Evolutionary conservation across 2,113 vertebrate genomes (phyloP).

Genomic region (Oncorhynchus tshawytscha): DNA sequence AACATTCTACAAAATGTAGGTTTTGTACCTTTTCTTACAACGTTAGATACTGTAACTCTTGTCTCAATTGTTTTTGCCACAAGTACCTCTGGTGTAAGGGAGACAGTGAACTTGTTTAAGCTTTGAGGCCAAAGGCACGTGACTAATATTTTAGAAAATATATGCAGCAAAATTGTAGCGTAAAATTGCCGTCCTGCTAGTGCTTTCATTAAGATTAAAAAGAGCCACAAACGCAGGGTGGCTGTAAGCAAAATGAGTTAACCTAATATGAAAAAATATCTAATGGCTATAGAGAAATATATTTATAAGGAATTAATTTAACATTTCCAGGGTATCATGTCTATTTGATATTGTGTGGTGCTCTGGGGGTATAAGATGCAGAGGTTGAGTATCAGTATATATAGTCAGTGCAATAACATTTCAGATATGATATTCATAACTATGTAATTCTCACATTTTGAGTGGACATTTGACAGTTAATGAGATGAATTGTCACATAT

Average conservation of each 20-base stretch:
- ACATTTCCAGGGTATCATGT: slow-evolving; percentile 21
- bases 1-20: no score
- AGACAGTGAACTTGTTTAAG: slow-evolving; percentile 33
- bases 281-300: slow-evolving; percentile 43
- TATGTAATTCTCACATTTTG: slow-evolving; percentile 53
- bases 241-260: slow-evolving; percentile 39
- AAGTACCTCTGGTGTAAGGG: neutral
- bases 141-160: slow-evolving; percentile 51
- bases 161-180: slow-evolving; percentile 53
- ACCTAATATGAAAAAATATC: slow-evolving; percentile 33
- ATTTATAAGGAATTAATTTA: slow-evolving; percentile 64
- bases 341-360: slow-evolving; percentile 26
- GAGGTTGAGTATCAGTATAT: slow-evolving; percentile 40
- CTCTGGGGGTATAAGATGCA: slow-evolving; percentile 41
- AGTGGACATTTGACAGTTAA: slow-evolving; percentile 42
- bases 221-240: slow-evolving; percentile 24
- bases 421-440: slow-evolving; percentile 54
- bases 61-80: neutral
- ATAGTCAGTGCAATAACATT: slow-evolving; percentile 63
- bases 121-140: slow-evolving; percentile 24
- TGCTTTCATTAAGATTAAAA: slow-evolving; percentile 61
- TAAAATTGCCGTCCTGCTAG: slow-evolving; percentile 28
- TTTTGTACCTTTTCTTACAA: no score
- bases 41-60: neutral
- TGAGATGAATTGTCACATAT: slow-evolving; percentile 71